These are phyloP conservation scores for silkworm (Bombyx mori) DNA, from an alignment of 1,140 invertebrate species.

Conservation along the genomic window ASM3026992v2 NC_085126.1:5104001-5104500, in stretches of 20 bases:
- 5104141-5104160: constrained; percentile 29
- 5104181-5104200: constrained; percentile 32
- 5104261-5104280: constrained; percentile 32
- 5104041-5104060: constrained; percentile 18
- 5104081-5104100: constrained; percentile 26
- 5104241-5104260: constrained; percentile 51
- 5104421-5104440: constrained; percentile 66
- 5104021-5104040: constrained; percentile 22
- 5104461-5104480: constrained; percentile 68
- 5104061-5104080: constrained; percentile 16
- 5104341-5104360: constrained; percentile 68
- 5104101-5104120: constrained; percentile 32
- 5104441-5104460: constrained; percentile 70
- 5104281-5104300: constrained; percentile 34
- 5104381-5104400: constrained; percentile 54
- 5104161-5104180: constrained; percentile 32
- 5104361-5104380: constrained; percentile 62
- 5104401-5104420: constrained; percentile 56
- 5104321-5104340: constrained; percentile 65
- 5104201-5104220: constrained; percentile 40
- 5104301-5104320: constrained; percentile 67
- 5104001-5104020: constrained; percentile 32
- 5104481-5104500: constrained; percentile 71
- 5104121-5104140: constrained; percentile 27
- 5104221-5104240: constrained; percentile 31